A percentile compares a stretch with the other conserved stretches of the same genome.
Conservation (phyloP, 2,888 invertebrate genomes). For the Idaea dimidiata region DNA sequence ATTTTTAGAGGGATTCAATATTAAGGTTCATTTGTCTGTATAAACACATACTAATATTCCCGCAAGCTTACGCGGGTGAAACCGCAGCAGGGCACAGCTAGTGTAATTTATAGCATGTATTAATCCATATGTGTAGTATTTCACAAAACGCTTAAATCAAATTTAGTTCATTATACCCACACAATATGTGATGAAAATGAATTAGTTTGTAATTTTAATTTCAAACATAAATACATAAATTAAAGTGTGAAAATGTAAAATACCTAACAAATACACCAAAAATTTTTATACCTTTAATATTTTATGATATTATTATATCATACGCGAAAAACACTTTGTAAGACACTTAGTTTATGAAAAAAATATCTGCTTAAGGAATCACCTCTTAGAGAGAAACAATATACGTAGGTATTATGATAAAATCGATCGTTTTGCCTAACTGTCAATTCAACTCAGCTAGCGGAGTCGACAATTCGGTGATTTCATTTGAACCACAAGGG, state of each 20-base stretch:
- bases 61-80: no score
- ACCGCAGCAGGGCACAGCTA: no score
- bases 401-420: background rate
- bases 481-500: slow-evolving; percentile 25
- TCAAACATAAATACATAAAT: no score
- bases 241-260: background rate
- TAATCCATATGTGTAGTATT: no score
- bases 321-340: background rate
- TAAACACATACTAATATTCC: no score
- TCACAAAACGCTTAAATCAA: no score
- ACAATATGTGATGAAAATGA: no score
- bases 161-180: no score
- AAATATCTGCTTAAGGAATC: background rate
- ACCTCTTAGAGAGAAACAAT: background rate
- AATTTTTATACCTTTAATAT: background rate
- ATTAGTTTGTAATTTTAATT: no score
- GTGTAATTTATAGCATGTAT: no score
- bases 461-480: background rate
- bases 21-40: no score
- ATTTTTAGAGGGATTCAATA: no score
- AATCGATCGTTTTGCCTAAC: background rate
- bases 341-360: background rate
- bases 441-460: background rate
- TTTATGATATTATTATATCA: background rate
- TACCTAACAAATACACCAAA: background rate